Evolutionary conservation across 2,888 invertebrate species (phyloP), one percentile per base, ranked within the genome.

Genomic region (Agonopterix subpropinquella): DNA sequence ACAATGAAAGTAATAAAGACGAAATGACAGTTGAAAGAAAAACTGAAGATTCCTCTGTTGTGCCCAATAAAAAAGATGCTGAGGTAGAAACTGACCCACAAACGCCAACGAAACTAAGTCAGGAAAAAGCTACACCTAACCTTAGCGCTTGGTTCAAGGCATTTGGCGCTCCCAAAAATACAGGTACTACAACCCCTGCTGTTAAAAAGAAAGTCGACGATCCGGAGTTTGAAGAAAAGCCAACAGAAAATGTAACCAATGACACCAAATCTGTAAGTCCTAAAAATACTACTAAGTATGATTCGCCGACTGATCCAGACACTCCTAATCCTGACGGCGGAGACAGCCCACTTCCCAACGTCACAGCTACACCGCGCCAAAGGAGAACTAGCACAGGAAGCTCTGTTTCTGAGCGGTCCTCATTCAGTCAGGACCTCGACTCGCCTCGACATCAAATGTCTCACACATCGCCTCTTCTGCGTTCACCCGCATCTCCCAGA

Each of bases 141-240:
- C 87, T 96, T 49, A 96, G 95, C 70, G 96, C 96, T 35, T 97
- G 96, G 96, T 95, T 96, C 55, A 96, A 96, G 79, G 96, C 96
- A 0, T 96, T 97, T 71, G 96, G 96, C 8, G 94, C 94, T 0
- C 96, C 96, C 0, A 96, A 96, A 79, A 90, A 89, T 53, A 86
- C 91, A 1, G 64, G 79, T 9, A 44, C 95, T 1, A 83, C 88
- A 42, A 72, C 89, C 5, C 42, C 42, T 5, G 61, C 72, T 1
- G 35, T 50, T 11, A 89, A 90, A 44, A 94, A 93, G 70, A 94
- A 92, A 71, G 68, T 80, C 1, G 92, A 92, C 10, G 89, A 90
- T 18, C 68, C 77, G 18, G 88, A 90, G 2, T 80, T 77, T 41
- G 85, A 85, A 8, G 90, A 90, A 59, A 88, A 72, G 56, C 52